Evolutionary conservation across 2,113 vertebrate genomes (phyloP).

Genomic region (Chroicocephalus ridibundus): DNA sequence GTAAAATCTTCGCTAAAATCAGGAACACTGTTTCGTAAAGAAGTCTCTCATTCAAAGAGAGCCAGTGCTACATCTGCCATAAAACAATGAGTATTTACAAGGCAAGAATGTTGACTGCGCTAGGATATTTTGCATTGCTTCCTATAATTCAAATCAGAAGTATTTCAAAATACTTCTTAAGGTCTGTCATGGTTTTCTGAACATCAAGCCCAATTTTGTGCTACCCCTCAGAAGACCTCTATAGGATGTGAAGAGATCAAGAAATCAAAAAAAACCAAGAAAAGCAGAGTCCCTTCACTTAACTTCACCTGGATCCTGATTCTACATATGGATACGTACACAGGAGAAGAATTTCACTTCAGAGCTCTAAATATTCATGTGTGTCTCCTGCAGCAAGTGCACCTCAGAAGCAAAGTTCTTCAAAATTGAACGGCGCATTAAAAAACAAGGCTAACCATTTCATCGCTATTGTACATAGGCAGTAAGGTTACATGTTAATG

Average conservation of each 20-base stretch:
- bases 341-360: neutral
- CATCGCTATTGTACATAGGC: fast-evolving
- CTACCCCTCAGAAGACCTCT: neutral
- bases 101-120: neutral
- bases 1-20: neutral
- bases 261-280: neutral
- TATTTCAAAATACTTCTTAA: neutral
- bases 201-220: neutral
- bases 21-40: neutral
- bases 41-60: neutral
- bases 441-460: neutral
- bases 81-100: neutral
- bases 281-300: neutral
- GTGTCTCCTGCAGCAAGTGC: neutral
- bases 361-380: neutral
- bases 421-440: neutral
- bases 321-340: neutral
- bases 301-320: neutral
- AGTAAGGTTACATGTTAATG: neutral
- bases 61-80: fast-evolving
- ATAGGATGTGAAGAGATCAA: neutral
- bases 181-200: neutral
- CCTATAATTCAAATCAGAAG: neutral
- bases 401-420: neutral
- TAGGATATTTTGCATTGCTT: neutral